A percentile compares a stretch with the other conserved stretches of the same genome.
phyloP scores from a whole-genome alignment of 1,140 invertebrate species.

The Polyergus mexicanus region DNA sequence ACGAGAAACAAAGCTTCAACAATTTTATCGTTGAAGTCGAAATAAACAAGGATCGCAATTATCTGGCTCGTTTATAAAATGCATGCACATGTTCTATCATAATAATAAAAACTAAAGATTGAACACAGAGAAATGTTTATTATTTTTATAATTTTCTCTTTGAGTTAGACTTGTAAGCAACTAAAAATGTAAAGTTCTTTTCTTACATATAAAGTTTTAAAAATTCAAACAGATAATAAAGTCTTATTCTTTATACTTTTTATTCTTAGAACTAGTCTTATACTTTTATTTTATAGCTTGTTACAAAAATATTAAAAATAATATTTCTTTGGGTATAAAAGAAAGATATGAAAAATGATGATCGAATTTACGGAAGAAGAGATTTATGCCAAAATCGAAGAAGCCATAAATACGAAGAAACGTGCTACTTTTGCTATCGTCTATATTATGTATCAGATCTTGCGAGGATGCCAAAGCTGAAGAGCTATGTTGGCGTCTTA shows the following conservation, averaged over 20 bases:
- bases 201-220: not conserved
- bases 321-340: not conserved
- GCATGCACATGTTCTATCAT: not conserved
- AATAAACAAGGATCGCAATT: not conserved
- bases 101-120: not conserved
- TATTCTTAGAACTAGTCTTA: not conserved
- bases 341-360: not conserved
- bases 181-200: not conserved
- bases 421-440: not conserved
- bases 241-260: not conserved
- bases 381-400: not conserved
- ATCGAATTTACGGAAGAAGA: not conserved
- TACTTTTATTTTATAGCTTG: not conserved
- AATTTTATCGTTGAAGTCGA: constrained; percentile 20
- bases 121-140: not conserved
- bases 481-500: constrained; percentile 26
- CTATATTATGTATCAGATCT: constrained; percentile 12
- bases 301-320: not conserved
- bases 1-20: constrained; percentile 5
- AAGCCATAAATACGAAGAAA: not conserved
- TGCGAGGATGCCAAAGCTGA: constrained; percentile 36
- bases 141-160: not conserved
- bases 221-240: not conserved
- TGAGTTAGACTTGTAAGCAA: not conserved
- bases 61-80: not conserved